Evolutionary conservation across 1,140 invertebrate genomes (phyloP).

Genomic region (Aleiodes sp.): DNA sequence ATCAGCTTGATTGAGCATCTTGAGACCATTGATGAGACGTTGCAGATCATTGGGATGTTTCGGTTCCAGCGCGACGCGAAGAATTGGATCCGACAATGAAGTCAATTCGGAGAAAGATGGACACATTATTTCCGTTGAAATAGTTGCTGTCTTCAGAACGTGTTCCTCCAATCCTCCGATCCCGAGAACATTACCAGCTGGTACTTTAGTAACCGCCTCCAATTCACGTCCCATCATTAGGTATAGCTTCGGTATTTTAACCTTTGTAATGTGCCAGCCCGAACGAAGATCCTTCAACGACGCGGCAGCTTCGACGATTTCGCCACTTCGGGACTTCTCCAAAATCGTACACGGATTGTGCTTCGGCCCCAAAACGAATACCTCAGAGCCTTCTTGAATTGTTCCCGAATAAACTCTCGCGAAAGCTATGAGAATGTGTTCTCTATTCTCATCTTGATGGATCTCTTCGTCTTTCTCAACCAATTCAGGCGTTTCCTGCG

Average conservation of each 20-base stretch:
- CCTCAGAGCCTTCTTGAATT: slow-evolving; percentile 78
- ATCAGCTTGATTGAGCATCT: slow-evolving; percentile 91
- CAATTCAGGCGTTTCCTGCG: slow-evolving; percentile 43
- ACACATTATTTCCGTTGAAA: slow-evolving; percentile 86
- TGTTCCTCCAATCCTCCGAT: slow-evolving; percentile 89
- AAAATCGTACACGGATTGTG: slow-evolving; percentile 79
- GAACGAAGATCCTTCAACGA: slow-evolving; percentile 75
- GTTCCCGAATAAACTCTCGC: slow-evolving; percentile 93
- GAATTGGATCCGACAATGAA: slow-evolving; percentile 84
- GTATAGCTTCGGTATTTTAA: slow-evolving; percentile 79
- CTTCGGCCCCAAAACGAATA: slow-evolving; percentile 90
- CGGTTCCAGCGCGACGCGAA: slow-evolving; percentile 95
- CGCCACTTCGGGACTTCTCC: slow-evolving; percentile 53
- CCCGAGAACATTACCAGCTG: slow-evolving; percentile 90
- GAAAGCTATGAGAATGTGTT: slow-evolving; percentile 93
- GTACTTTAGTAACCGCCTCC: slow-evolving; percentile 79
- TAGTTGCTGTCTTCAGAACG: slow-evolving; percentile 89
- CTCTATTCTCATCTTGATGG: slow-evolving; percentile 61
- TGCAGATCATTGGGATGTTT: slow-evolving; percentile 82
- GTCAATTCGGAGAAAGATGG: slow-evolving; percentile 89
- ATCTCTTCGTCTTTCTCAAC: slow-evolving; percentile 58
- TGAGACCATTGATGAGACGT: slow-evolving; percentile 82
- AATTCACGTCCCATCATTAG: slow-evolving; percentile 95
- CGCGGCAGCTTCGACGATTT: slow-evolving; percentile 65
- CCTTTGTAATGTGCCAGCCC: slow-evolving; percentile 72